Evolutionary conservation across 1,140 invertebrate genomes (phyloP).

Genomic region (Hylaeus volcanicus): DNA sequence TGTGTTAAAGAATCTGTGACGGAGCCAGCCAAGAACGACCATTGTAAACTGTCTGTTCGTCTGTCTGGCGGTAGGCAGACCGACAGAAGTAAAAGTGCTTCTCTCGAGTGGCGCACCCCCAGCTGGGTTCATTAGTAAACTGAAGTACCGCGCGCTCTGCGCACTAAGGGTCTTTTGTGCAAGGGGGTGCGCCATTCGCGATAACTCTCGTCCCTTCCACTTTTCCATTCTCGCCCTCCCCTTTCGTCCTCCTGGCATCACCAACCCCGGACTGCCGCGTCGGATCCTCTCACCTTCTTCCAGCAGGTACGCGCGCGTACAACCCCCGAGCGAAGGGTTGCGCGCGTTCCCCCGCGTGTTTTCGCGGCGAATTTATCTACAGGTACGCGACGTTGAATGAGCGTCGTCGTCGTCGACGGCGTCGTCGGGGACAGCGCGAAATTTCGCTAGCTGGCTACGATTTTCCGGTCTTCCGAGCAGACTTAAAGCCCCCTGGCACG

Average conservation of each 20-base stretch:
- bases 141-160: constrained; percentile 68
- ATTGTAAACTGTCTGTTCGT: constrained; percentile 71
- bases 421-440: background rate
- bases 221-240: constrained; percentile 13
- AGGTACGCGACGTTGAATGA: constrained; percentile 15
- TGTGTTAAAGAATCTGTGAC: constrained; percentile 46
- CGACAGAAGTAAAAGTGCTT: constrained; percentile 72
- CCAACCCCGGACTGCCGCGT: background rate
- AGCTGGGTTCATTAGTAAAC: constrained; percentile 78
- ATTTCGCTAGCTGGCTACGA: constrained; percentile 29
- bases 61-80: constrained; percentile 67
- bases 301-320: constrained; percentile 1
- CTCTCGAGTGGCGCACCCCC: constrained; percentile 69
- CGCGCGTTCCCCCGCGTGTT: background rate
- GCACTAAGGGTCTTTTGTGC: constrained; percentile 71
- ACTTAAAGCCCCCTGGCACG: constrained; percentile 16
- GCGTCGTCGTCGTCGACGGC: background rate
- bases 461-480: constrained; percentile 29
- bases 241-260: background rate
- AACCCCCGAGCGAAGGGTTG: background rate
- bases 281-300: constrained; percentile 20
- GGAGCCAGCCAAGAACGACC: constrained; percentile 36
- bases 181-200: constrained; percentile 62
- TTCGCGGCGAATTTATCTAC: constrained; percentile 23
- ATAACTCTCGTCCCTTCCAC: constrained; percentile 62